phyloP scores from a whole-genome alignment of 1,140 invertebrate genomes.

The Andrena cerasifolii region DNA sequence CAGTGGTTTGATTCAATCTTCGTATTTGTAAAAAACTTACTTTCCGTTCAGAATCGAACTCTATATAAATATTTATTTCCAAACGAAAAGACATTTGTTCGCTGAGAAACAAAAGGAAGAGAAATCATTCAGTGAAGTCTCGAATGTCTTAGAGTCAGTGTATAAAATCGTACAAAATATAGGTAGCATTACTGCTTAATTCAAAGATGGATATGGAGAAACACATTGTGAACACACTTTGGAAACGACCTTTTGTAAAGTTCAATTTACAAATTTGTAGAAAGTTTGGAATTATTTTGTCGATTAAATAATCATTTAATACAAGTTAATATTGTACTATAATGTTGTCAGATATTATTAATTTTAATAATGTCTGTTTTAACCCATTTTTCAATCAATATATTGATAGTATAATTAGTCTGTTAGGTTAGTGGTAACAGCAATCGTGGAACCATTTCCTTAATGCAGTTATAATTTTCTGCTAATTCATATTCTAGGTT shows the following conservation, averaged over 20 bases:
- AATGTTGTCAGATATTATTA: not conserved
- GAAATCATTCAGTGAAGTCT: not conserved
- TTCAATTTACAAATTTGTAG: constrained; percentile 36
- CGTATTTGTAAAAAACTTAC: not conserved
- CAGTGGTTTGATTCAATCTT: constrained; percentile 4
- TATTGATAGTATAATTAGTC: not conserved
- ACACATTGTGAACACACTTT: constrained; percentile 1
- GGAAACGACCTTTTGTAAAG: not conserved
- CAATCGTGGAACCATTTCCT: not conserved
- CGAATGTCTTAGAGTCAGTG: constrained; percentile 35
- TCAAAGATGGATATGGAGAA: not conserved
- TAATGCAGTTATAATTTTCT: not conserved
- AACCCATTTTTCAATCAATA: constrained; percentile 9
- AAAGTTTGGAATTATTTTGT: constrained; percentile 6
- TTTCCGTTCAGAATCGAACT: constrained; percentile 7
- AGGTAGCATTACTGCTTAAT: constrained; percentile 22
- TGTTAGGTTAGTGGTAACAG: not conserved
- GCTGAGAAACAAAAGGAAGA: not conserved
- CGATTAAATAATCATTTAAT: not conserved
- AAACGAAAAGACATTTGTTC: not conserved
- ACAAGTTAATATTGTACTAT: constrained; percentile 13
- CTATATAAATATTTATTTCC: constrained; percentile 43
- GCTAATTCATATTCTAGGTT: not conserved
- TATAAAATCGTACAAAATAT: constrained; percentile 37
- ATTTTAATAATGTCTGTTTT: too few relatives aligned